A percentile compares a stretch with the other conserved stretches of the same genome.
phyloP scores from a whole-genome alignment of 2,888 invertebrate species.

The Leptinotarsa rubiginosa region DNA sequence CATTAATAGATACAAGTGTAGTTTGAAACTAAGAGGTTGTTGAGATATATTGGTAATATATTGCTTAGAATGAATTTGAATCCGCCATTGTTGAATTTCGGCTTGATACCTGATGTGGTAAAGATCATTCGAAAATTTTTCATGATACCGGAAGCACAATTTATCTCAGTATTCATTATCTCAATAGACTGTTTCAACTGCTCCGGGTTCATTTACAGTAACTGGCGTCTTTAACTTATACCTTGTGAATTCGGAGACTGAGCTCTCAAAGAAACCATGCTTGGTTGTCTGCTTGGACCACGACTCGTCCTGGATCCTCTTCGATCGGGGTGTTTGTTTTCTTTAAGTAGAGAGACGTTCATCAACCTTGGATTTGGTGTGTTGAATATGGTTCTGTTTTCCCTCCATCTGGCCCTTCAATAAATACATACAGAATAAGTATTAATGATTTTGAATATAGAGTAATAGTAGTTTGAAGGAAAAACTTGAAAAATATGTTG shows the following conservation, averaged over 20 bases:
- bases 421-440: not conserved
- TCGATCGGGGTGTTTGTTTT: constrained; percentile 85
- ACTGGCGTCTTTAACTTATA: constrained; percentile 58
- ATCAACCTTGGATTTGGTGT: constrained; percentile 93
- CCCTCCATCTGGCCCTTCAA: constrained; percentile 87
- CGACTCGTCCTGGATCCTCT: constrained; percentile 84
- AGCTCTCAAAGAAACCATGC: constrained; percentile 85
- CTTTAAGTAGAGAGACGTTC: constrained; percentile 88
- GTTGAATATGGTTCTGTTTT: constrained; percentile 93
- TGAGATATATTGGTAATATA: too few species aligned
- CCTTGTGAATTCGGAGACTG: constrained; percentile 82
- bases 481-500: too few species aligned
- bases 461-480: too few species aligned
- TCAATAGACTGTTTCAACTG: too few species aligned
- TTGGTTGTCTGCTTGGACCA: constrained; percentile 86
- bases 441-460: not conserved
- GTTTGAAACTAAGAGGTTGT: too few species aligned
- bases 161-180: too few species aligned
- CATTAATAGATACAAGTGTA: too few species aligned
- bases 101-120: too few species aligned
- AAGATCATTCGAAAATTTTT: too few species aligned
- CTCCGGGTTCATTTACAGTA: not conserved
- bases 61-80: too few species aligned
- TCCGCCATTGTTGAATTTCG: too few species aligned
- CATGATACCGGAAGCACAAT: too few species aligned